Base-by-base conservation (phyloP, 2,113 vertebrate genomes). In the Neodontobutis hainanensis region DNA sequence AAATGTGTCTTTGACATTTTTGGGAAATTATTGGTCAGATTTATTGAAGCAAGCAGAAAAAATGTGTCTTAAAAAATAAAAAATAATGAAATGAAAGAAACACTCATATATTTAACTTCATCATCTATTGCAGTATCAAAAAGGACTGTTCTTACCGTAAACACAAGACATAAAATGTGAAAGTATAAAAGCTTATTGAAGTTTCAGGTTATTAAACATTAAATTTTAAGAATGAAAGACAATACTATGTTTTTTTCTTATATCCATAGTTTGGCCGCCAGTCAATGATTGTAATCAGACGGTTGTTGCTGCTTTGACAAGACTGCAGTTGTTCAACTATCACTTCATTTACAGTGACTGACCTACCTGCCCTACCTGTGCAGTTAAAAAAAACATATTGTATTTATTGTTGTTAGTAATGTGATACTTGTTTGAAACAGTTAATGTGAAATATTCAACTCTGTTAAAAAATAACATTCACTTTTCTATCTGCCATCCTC, bases 281-380 rank as follows among this genome's bases (percentile, higher is more conserved):
- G 9, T 52, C 32, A 6, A 5, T 75, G 80, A 78, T 79, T 87
- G 86, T 82, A 88, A 87, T 90, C 84, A 85, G 47, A 67, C 36
- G 44, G 65, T 66, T 62, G 65, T 68, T 80, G 38, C 57, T 10
- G 50, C 76, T 53, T 81, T 83, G 87, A 86, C 83, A 90, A 84
- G 57, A 70, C 70, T 74, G 61, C 76, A 78, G 74, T 77, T 85
- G 78, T 84, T 55, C 71, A 75, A 85, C 74, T 83, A 80, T 84
- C 64, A 65, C 55, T 74, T 86, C 55, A 73, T 43, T 75, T 77
- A 66, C 73, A 83, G 55, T 57, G 63, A 80, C 78, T 14, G 64
- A 44, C 62, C 49, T 60, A 65, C 16, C 50, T 66, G 6, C 16
- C 43, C 64, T 47, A 61, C 35, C 49, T 72, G 5, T 9, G 65